Evolutionary conservation across 2,888 invertebrate genomes (phyloP).

Genomic region (Theristus sp.): DNA sequence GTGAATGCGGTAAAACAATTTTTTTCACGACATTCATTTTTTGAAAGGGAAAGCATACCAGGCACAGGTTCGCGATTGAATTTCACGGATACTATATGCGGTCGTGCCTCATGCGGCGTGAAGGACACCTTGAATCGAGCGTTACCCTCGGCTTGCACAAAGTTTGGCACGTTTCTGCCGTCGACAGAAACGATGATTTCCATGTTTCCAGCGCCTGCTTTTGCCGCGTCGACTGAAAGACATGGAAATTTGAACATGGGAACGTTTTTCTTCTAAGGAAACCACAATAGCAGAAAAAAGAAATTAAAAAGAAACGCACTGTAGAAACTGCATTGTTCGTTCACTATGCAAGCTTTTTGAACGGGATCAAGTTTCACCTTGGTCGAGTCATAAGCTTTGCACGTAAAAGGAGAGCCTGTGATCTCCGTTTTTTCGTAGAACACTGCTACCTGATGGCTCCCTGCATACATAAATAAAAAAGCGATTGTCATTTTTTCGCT

Average conservation of each 20-base stretch:
- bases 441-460: constrained; percentile 15
- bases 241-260: background rate
- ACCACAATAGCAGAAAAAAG: background rate
- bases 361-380: constrained; percentile 87
- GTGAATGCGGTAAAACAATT: too few relatives aligned
- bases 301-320: background rate
- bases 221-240: constrained; percentile 40
- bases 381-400: constrained; percentile 52
- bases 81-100: constrained; percentile 71
- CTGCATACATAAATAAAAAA: too few relatives aligned
- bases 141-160: constrained; percentile 78
- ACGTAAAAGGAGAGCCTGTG: constrained; percentile 31
- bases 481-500: too few relatives aligned
- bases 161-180: constrained; percentile 89
- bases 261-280: background rate
- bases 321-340: background rate
- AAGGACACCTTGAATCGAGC: constrained; percentile 84
- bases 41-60: constrained; percentile 9
- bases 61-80: constrained; percentile 41
- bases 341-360: constrained; percentile 37
- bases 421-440: constrained; percentile 16
- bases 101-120: constrained; percentile 77
- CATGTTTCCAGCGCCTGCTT: constrained; percentile 73
- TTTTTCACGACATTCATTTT: too few relatives aligned
- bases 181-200: constrained; percentile 93